These are phyloP conservation scores for Lepidochitona cinerea DNA, from an alignment of 2,888 invertebrate genomes.

Conservation along the genomic window DNA sequence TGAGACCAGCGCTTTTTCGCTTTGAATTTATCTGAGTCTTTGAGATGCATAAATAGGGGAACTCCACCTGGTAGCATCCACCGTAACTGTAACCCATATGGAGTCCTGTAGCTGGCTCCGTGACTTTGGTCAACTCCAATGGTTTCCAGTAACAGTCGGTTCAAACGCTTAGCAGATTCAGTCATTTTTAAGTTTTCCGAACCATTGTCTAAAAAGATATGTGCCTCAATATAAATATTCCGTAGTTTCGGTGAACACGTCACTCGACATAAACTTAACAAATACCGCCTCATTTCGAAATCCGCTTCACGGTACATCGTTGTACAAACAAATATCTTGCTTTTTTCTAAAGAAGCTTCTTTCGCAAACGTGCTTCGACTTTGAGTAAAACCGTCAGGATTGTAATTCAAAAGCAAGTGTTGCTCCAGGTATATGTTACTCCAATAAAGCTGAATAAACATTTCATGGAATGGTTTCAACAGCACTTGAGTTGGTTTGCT, in stretches of 20 bases:
- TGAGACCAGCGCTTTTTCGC: constrained; percentile 43
- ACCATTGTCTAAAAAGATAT: constrained; percentile 41
- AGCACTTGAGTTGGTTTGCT: constrained; percentile 17
- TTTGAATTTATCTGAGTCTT: constrained; percentile 34
- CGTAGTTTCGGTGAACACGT: constrained; percentile 25
- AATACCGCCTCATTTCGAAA: constrained; percentile 34
- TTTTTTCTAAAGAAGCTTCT: not conserved
- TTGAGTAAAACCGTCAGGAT: constrained; percentile 27
- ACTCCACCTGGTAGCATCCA: constrained; percentile 29
- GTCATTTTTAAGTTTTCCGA: constrained; percentile 23
- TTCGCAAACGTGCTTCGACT: not conserved
- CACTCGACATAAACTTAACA: constrained; percentile 33
- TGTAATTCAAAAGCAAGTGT: constrained; percentile 33
- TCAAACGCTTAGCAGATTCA: constrained; percentile 27
- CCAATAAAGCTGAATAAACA: constrained; percentile 36
- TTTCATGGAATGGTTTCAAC: constrained; percentile 35
- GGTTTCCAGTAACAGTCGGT: constrained; percentile 24
- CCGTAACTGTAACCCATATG: constrained; percentile 37
- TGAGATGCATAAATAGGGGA: constrained; percentile 39
- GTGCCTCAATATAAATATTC: constrained; percentile 34
- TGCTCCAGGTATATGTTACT: constrained; percentile 37
- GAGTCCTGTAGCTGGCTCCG: constrained; percentile 28
- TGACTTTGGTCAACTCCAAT: constrained; percentile 20
- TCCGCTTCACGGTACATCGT: constrained; percentile 40
- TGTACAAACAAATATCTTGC: constrained; percentile 37